These are phyloP conservation scores for Andrena cerasifolii DNA, from an alignment of 1,140 invertebrate genomes.

Conservation along the genomic window DNA sequence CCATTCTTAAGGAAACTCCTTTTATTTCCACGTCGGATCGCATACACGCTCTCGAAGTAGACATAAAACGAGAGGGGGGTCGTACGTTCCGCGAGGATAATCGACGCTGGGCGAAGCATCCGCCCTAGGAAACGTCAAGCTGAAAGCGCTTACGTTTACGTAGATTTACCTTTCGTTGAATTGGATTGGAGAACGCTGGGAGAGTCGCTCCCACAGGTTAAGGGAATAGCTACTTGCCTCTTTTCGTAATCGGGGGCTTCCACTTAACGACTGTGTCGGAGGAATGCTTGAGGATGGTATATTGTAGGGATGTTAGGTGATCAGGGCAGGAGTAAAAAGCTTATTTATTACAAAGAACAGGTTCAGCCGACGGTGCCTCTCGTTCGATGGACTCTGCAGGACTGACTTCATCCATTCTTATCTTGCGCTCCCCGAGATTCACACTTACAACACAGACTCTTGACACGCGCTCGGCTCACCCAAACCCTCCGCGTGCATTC, in stretches of 20 bases:
- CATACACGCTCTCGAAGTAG: not conserved
- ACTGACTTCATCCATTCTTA: too few relatives aligned
- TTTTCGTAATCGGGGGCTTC: not conserved
- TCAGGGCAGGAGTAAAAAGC: too few relatives aligned
- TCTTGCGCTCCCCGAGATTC: too few relatives aligned
- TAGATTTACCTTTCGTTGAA: slow-evolving; percentile 11
- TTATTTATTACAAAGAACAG: too few relatives aligned
- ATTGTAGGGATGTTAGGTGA: too few relatives aligned
- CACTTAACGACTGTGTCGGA: too few relatives aligned
- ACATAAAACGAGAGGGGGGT: not conserved
- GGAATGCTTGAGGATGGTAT: too few relatives aligned
- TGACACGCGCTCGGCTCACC: too few relatives aligned
- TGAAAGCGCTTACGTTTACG: not conserved
- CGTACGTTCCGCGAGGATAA: slow-evolving; percentile 5
- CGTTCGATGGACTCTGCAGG: too few relatives aligned
- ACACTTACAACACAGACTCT: too few relatives aligned
- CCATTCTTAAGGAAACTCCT: slow-evolving; percentile 10
- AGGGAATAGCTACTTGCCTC: not conserved
- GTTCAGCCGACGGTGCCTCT: too few relatives aligned
- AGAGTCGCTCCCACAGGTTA: not conserved
- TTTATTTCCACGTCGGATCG: not conserved
- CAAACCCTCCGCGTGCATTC: too few relatives aligned
- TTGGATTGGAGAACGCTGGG: not conserved
- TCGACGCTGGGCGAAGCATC: not conserved
- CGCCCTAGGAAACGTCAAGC: not conserved